Conservation (phyloP, 1,140 invertebrate species). For the Brachionus rubens region DNA sequence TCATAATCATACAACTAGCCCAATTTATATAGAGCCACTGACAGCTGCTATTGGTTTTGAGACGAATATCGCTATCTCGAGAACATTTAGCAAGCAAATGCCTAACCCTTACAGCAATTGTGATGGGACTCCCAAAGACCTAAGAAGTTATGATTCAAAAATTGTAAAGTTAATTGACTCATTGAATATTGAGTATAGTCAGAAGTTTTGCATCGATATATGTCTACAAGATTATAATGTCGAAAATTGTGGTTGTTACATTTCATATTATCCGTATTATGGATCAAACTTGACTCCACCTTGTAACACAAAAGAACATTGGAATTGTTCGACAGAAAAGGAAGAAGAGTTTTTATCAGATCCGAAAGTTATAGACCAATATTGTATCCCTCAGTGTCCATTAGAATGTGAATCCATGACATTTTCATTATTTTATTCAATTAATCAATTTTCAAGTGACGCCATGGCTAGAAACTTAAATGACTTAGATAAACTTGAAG, state of each 20-base stretch:
- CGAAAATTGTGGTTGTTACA: too few relatives aligned
- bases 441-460: background rate
- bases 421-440: too few relatives aligned
- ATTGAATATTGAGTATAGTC: background rate
- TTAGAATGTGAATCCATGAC: too few relatives aligned
- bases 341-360: background rate
- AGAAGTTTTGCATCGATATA: background rate
- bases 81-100: conserved; percentile 1
- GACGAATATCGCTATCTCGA: background rate
- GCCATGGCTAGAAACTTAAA: background rate
- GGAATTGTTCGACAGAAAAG: background rate
- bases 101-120: conserved; percentile 18
- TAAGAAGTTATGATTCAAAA: background rate
- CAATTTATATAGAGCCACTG: background rate
- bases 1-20: conserved; percentile 10
- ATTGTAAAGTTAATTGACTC: background rate
- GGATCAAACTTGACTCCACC: too few relatives aligned
- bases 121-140: background rate
- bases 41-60: background rate
- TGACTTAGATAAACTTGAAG: background rate
- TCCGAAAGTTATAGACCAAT: too few relatives aligned
- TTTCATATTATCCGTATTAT: too few relatives aligned
- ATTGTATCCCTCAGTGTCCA: too few relatives aligned
- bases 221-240: too few relatives aligned
- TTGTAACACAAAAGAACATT: too few relatives aligned